A percentile compares a stretch with the other conserved stretches of the same genome.
Conservation (phyloP, 2,888 invertebrate species). For the Protodeltote pygarga region DNA sequence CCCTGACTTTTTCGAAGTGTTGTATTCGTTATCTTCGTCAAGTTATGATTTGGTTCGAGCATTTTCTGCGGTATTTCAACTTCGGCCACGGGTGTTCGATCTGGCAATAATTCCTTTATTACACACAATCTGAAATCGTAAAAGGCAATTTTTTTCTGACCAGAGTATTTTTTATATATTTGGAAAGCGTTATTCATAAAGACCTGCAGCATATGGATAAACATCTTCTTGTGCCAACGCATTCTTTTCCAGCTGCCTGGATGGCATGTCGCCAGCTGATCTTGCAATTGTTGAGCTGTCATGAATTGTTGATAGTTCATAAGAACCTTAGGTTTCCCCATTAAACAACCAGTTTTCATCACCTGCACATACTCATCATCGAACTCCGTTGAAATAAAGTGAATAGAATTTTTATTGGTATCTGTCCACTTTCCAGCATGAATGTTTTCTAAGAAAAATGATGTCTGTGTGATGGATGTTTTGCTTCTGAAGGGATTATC, state of each 20-base stretch:
- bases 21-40: constrained; percentile 9
- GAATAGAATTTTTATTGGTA: neutral
- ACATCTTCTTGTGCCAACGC: constrained; percentile 14
- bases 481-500: constrained; percentile 10
- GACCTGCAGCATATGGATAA: constrained; percentile 13
- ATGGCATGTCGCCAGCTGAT: constrained; percentile 17
- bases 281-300: constrained; percentile 12
- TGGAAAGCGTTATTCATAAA: constrained; percentile 13
- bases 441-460: constrained; percentile 9
- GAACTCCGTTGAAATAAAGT: constrained; percentile 26
- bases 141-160: constrained; percentile 5
- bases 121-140: constrained; percentile 6
- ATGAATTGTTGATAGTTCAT: constrained; percentile 17
- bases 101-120: constrained; percentile 11
- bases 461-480: neutral
- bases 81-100: neutral
- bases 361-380: neutral
- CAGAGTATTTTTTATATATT: constrained; percentile 10
- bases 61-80: too few relatives aligned
- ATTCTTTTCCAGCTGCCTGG: constrained; percentile 3
- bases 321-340: constrained; percentile 9
- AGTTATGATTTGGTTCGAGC: too few relatives aligned
- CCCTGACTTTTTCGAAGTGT: constrained; percentile 1
- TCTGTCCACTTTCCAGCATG: constrained; percentile 20
- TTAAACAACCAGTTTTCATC: neutral